A percentile compares a stretch with the other conserved stretches of the same genome.
phyloP scores from a whole-genome alignment of 2,797 vertebrate genomes.

The Gorsachius magnificus region DNA sequence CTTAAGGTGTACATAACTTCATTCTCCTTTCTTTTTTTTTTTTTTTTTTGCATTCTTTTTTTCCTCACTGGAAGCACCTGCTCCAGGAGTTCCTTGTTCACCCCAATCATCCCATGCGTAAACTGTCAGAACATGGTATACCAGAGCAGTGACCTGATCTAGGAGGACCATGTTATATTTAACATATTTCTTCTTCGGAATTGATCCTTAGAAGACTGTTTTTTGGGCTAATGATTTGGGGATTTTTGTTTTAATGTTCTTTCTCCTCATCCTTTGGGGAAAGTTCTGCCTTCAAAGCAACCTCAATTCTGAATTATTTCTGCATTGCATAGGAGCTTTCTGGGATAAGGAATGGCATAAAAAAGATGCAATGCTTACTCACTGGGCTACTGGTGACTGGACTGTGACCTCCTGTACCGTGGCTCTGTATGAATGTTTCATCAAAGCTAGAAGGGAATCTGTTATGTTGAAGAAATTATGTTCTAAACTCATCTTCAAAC shows the following conservation, averaged over 20 bases:
- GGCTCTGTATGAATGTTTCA: neutral
- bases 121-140: neutral
- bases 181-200: neutral
- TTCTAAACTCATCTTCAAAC: neutral
- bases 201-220: neutral
- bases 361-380: accelerated
- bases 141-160: neutral
- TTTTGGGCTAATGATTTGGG: neutral
- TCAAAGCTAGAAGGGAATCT: neutral
- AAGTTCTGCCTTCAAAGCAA: neutral
- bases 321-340: neutral
- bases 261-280: neutral
- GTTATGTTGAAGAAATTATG: neutral
- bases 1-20: neutral
- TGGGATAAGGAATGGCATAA: neutral
- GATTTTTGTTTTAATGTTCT: neutral
- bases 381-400: neutral
- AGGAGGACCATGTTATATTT: neutral
- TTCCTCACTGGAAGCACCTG: neutral
- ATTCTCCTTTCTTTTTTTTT: neutral
- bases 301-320: neutral
- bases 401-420: neutral
- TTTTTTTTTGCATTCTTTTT: neutral
- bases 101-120: neutral
- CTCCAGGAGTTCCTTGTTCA: neutral